Percentiles rank a stretch among this genome's conserved stretches.
Conservation (phyloP, 2,797 vertebrate genomes). For the Pangasius djambal region DNA sequence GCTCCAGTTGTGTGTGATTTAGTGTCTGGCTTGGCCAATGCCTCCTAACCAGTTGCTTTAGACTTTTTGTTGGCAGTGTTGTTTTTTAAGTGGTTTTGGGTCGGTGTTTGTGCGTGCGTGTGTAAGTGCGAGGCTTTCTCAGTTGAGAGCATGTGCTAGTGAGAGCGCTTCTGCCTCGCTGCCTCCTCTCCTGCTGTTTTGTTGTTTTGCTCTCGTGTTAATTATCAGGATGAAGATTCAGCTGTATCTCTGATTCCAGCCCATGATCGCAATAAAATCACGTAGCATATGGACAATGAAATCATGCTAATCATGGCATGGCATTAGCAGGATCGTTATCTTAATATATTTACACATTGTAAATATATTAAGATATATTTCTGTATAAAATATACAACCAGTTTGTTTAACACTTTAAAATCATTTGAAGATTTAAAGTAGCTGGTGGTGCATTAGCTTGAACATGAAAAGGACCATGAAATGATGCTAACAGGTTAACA, state of each 20-base stretch:
- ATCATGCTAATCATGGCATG: neutral
- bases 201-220: slow-evolving; percentile 16
- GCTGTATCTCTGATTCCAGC: neutral
- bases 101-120: slow-evolving; percentile 16
- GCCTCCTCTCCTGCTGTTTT: slow-evolving; percentile 18
- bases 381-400: no score
- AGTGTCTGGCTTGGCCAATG: slow-evolving; percentile 44
- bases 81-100: slow-evolving; percentile 26
- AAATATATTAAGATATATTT: no score
- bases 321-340: neutral
- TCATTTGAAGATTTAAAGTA: neutral
- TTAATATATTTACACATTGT: neutral
- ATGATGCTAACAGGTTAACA: neutral
- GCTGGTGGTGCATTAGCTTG: neutral
- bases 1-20: slow-evolving; percentile 43
- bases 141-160: slow-evolving; percentile 39
- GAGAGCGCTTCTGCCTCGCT: slow-evolving; percentile 4
- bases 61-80: slow-evolving; percentile 46
- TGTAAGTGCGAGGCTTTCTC: neutral
- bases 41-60: slow-evolving; percentile 32
- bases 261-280: neutral
- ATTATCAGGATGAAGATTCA: neutral
- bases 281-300: neutral
- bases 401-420: neutral
- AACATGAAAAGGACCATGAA: neutral